These are phyloP conservation scores for Bubo scandiacus DNA, from an alignment of 2,113 vertebrate species.

Conservation along the genomic window DNA sequence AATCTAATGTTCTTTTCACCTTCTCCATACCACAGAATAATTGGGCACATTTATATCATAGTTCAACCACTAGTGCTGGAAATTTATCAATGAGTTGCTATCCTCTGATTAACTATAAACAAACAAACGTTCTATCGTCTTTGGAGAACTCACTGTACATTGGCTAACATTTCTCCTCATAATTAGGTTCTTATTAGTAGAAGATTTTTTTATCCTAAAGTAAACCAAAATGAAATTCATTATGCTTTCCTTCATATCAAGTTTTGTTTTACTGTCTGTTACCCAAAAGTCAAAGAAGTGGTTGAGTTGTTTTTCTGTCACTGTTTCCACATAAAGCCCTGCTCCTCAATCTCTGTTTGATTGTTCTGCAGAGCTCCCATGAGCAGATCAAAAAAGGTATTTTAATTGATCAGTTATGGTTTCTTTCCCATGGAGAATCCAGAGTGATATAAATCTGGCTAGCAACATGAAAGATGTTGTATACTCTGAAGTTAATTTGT, in stretches of 20 bases:
- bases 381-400: background rate
- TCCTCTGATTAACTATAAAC: background rate
- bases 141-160: background rate
- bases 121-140: rapidly evolving
- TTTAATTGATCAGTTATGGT: background rate
- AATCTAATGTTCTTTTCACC: background rate
- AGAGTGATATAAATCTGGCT: background rate
- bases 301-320: background rate
- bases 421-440: background rate
- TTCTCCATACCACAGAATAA: background rate
- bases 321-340: background rate
- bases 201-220: background rate
- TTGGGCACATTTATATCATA: background rate
- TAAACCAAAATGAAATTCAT: background rate
- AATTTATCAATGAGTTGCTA: background rate
- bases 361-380: background rate
- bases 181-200: background rate
- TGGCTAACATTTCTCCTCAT: background rate
- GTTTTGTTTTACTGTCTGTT: background rate
- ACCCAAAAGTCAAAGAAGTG: background rate
- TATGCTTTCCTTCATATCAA: background rate
- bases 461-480: background rate
- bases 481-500: background rate
- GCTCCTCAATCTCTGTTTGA: background rate
- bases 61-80: background rate